A percentile compares a stretch with the other conserved stretches of the same genome.
Evolutionary conservation across 2,888 invertebrate species (phyloP).

Genomic region (Agonopterix alstromeriana): DNA sequence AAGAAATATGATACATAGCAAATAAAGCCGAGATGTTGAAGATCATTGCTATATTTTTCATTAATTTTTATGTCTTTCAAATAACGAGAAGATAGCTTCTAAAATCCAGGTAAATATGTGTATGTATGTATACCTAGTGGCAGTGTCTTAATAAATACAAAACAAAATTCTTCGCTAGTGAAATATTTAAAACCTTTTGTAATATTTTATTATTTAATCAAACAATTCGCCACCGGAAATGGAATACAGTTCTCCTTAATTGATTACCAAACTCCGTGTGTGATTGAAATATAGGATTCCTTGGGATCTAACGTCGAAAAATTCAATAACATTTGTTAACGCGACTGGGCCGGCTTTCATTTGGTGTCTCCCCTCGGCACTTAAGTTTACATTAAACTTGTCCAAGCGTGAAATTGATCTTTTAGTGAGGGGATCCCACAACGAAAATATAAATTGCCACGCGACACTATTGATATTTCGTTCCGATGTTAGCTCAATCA

Average conservation of each 20-base stretch:
- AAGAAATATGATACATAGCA: too few relatives aligned
- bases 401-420: slow-evolving; percentile 76
- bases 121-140: too few relatives aligned
- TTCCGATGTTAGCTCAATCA: slow-evolving; percentile 17
- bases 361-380: slow-evolving; percentile 62
- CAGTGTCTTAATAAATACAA: too few relatives aligned
- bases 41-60: too few relatives aligned
- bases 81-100: too few relatives aligned
- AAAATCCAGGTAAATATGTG: too few relatives aligned
- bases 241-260: background rate
- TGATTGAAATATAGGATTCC: slow-evolving; percentile 20
- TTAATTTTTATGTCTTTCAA: too few relatives aligned
- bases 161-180: background rate
- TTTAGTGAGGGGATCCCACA: slow-evolving; percentile 65
- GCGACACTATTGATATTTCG: slow-evolving; percentile 58
- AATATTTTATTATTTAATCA: background rate
- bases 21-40: too few relatives aligned
- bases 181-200: background rate
- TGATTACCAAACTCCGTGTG: background rate
- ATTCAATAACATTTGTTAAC: slow-evolving; percentile 68
- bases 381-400: slow-evolving; percentile 73
- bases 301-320: slow-evolving; percentile 32
- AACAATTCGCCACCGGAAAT: background rate
- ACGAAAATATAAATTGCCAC: slow-evolving; percentile 66
- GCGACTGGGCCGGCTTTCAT: slow-evolving; percentile 56